Evolutionary conservation across 2,888 invertebrate genomes (phyloP).

Genomic region (Capitulum mitella): DNA sequence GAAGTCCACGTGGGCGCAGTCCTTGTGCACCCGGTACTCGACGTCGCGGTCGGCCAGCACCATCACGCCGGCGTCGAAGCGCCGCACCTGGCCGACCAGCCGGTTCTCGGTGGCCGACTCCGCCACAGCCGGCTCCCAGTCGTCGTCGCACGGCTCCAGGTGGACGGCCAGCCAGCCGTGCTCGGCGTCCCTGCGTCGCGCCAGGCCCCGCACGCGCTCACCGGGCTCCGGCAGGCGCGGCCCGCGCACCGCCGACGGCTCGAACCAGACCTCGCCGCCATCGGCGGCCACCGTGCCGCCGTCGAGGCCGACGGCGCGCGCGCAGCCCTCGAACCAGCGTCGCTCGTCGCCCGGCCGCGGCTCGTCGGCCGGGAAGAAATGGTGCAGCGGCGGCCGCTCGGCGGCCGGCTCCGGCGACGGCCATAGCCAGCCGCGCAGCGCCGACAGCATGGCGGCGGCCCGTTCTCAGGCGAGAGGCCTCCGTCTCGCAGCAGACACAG

Average conservation of each 20-base stretch:
- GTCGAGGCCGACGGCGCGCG: background rate
- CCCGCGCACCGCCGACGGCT: background rate
- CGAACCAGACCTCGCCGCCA: slow-evolving; percentile 20
- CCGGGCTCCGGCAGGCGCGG: background rate
- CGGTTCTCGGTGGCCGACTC: background rate
- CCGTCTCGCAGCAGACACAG: too few species aligned
- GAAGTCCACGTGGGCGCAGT: background rate
- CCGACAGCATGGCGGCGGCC: background rate
- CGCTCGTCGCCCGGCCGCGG: slow-evolving; percentile 11
- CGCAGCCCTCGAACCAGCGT: background rate
- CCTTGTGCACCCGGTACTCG: slow-evolving; percentile 1
- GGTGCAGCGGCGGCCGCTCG: background rate
- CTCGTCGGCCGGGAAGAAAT: slow-evolving; percentile 15
- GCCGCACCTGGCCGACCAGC: background rate
- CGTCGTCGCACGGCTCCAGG: background rate
- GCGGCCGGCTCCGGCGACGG: background rate
- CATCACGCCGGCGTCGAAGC: slow-evolving; percentile 13
- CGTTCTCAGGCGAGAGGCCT: too few species aligned
- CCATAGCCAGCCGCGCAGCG: background rate
- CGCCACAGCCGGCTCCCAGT: background rate
- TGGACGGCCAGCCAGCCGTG: slow-evolving; percentile 11
- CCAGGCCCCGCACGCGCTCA: background rate
- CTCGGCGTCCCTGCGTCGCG: background rate
- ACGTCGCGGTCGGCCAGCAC: background rate
- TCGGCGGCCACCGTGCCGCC: background rate